Evolutionary conservation across 2,113 vertebrate species (phyloP).

Genomic region (Ptyas mucosa): DNA sequence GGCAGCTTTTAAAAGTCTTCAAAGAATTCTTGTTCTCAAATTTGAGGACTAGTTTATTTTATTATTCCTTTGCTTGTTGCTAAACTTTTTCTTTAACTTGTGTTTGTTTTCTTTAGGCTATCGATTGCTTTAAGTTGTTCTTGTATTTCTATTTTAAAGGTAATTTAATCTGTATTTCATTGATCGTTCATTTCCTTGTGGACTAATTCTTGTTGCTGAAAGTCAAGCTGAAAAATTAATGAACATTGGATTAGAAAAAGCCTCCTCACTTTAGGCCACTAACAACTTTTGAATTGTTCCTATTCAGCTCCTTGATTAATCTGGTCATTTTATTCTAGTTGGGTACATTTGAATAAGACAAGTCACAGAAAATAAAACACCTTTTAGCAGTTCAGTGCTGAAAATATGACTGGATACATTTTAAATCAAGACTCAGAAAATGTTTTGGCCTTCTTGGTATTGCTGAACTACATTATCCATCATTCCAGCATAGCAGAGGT

Average conservation of each 20-base stretch:
- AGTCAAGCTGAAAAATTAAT: neutral
- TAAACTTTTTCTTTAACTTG: neutral
- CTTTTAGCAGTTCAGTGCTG: neutral
- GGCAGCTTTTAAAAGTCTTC: neutral
- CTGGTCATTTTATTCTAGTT: neutral
- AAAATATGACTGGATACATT: neutral
- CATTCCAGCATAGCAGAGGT: neutral
- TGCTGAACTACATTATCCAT: neutral
- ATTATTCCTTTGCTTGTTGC: neutral
- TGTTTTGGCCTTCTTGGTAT: neutral
- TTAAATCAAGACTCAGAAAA: neutral
- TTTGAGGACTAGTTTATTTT: neutral
- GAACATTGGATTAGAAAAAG: neutral
- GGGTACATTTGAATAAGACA: neutral
- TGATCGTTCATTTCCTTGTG: neutral
- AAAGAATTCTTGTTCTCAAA: neutral
- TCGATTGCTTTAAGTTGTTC: neutral
- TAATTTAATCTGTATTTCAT: neutral
- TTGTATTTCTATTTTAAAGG: neutral
- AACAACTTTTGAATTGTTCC: neutral
- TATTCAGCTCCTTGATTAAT: neutral
- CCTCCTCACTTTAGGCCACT: neutral
- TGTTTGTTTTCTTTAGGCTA: neutral
- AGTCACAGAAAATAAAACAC: neutral
- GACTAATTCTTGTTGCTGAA: neutral